phyloP scores from a whole-genome alignment of 1,140 invertebrate genomes.

The Aphis gossypii region DNA sequence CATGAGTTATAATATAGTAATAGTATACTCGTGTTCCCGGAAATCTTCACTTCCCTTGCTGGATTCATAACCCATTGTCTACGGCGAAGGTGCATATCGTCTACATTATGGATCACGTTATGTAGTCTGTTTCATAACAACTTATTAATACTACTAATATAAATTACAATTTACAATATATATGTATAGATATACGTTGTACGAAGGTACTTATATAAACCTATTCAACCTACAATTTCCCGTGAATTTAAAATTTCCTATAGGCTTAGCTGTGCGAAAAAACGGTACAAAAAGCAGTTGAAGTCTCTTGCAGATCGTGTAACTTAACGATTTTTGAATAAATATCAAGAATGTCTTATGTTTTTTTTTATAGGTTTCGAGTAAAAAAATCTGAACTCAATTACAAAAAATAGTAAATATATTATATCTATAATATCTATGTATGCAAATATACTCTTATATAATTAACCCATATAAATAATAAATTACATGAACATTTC shows the following conservation, averaged over 20 bases:
- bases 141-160: neutral
- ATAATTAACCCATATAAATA: too few species aligned
- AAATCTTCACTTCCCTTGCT: slow-evolving; percentile 15
- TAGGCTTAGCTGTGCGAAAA: neutral
- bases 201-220: neutral
- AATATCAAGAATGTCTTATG: too few species aligned
- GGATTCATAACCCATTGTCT: slow-evolving; percentile 23
- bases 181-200: too few species aligned
- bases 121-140: neutral
- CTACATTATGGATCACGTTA: neutral
- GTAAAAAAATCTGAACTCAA: too few species aligned
- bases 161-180: neutral
- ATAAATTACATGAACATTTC: neutral
- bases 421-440: too few species aligned
- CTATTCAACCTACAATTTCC: neutral
- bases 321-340: neutral
- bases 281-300: neutral
- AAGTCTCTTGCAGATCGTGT: neutral
- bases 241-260: neutral
- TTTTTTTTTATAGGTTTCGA: too few species aligned
- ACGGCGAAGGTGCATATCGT: neutral
- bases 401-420: too few species aligned
- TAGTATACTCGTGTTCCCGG: neutral
- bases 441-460: too few species aligned
- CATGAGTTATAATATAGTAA: neutral